These are phyloP conservation scores for Philhelius pedissequus DNA, from an alignment of 2,888 invertebrate genomes.

Conservation along the genomic window DNA sequence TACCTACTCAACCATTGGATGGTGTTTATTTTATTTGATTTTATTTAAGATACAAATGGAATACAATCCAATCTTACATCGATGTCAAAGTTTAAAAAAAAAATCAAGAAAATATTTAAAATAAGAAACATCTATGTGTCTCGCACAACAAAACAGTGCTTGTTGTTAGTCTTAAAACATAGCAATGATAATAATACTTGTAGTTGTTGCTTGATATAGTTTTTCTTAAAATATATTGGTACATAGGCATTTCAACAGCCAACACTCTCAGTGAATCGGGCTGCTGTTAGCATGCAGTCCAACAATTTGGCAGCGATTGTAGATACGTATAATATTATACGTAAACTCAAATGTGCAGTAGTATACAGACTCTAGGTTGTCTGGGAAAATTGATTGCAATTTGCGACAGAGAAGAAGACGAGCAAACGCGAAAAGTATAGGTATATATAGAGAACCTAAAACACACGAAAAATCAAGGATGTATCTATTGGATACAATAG, in stretches of 20 bases:
- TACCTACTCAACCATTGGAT: conserved; percentile 16
- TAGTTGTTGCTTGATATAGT: neutral
- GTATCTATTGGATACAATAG: neutral
- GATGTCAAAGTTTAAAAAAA: neutral
- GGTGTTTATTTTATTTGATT: neutral
- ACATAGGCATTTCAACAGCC: neutral
- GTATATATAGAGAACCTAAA: neutral
- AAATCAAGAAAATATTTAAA: neutral
- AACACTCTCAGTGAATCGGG: conserved; percentile 23
- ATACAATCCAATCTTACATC: conserved; percentile 20
- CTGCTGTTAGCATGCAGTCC: conserved; percentile 14
- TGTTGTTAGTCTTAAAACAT: no score
- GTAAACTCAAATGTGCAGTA: conserved; percentile 42
- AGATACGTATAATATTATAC: no score
- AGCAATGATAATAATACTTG: neutral
- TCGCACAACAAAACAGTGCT: neutral
- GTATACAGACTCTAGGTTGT: conserved; percentile 43
- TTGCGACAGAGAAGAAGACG: conserved; percentile 12
- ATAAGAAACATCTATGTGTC: neutral
- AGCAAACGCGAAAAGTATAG: no score
- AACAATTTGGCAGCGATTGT: conserved; percentile 48
- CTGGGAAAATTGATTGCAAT: conserved; percentile 52
- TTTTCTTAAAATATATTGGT: conserved; percentile 1
- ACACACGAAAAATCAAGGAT: neutral
- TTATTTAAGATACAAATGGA: neutral